Evolutionary conservation across 1,140 invertebrate genomes (phyloP).

Genomic region (Pteromalus puparum): DNA sequence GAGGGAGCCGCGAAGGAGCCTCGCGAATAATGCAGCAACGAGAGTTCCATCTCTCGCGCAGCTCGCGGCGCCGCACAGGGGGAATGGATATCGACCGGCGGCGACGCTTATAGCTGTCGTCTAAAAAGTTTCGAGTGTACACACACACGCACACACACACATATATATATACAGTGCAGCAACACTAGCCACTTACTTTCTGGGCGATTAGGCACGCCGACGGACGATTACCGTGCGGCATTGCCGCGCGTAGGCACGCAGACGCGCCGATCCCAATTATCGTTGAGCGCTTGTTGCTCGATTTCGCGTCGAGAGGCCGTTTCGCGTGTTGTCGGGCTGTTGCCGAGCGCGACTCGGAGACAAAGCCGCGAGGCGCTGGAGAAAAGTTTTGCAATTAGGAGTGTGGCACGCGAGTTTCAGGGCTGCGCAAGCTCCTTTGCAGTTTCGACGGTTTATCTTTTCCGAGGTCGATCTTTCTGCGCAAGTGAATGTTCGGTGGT

Average conservation of each 20-base stretch:
- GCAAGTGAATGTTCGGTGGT: neutral
- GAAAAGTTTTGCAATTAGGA: neutral
- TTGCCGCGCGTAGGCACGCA: neutral
- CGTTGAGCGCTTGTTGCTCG: conserved; percentile 12
- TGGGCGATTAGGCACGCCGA: conserved; percentile 35
- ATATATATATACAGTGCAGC: no score
- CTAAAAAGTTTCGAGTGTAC: neutral
- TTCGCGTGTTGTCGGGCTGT: neutral
- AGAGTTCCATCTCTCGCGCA: neutral
- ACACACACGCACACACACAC: neutral
- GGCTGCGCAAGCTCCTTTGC: neutral
- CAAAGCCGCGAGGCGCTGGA: neutral
- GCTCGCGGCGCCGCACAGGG: conserved; percentile 38
- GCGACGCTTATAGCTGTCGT: neutral
- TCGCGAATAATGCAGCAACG: conserved; percentile 37
- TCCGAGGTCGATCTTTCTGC: neutral
- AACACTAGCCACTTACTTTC: conserved; percentile 3
- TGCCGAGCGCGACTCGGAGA: neutral
- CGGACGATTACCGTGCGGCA: conserved; percentile 3
- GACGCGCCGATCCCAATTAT: conserved; percentile 26
- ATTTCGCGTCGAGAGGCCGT: neutral
- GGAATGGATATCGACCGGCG: conserved; percentile 23
- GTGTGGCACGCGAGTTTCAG: neutral
- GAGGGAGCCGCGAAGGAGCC: conserved; percentile 14
- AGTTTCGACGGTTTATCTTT: neutral